Evolutionary conservation across 2,888 invertebrate genomes (phyloP).

Genomic region (Euclidia mi): DNA sequence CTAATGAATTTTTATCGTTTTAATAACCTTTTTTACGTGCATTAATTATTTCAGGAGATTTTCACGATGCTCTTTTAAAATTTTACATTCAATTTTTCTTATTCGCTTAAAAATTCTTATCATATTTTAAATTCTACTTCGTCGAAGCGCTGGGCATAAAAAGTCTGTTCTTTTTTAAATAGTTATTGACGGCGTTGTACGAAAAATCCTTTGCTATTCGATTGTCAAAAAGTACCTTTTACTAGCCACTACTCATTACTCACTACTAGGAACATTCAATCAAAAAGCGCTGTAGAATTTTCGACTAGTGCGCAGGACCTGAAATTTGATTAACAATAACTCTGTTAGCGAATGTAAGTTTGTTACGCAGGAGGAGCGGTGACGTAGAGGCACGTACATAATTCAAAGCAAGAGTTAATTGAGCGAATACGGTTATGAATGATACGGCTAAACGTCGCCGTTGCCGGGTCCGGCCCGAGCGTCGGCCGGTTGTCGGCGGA

Average conservation of each 20-base stretch:
- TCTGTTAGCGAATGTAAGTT: conserved; percentile 28
- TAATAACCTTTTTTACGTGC: conserved; percentile 32
- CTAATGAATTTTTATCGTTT: conserved; percentile 54
- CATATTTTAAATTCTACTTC: neutral
- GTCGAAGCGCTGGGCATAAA: too few relatives aligned
- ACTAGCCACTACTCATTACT: conserved; percentile 12
- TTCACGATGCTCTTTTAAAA: conserved; percentile 11
- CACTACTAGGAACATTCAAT: conserved; percentile 8
- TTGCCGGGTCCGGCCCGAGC: conserved; percentile 65
- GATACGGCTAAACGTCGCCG: conserved; percentile 78
- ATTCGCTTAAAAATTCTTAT: neutral
- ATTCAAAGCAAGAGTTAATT: conserved; percentile 79
- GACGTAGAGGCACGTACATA: conserved; percentile 49
- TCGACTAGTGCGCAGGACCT: conserved; percentile 16
- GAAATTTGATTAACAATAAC: conserved; percentile 33
- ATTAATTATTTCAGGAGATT: conserved; percentile 18
- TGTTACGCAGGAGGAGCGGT: conserved; percentile 11
- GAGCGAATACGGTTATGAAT: conserved; percentile 75
- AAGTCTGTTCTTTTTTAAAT: neutral
- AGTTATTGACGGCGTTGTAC: conserved; percentile 5
- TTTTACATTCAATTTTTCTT: conserved; percentile 6
- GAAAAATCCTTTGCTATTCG: neutral
- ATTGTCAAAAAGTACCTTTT: neutral
- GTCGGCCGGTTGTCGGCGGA: conserved; percentile 55
- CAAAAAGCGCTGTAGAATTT: conserved; percentile 17